A percentile compares a stretch with the other conserved stretches of the same genome.
Evolutionary conservation across 2,797 vertebrate genomes (phyloP).

Genomic region (Paramormyrops hopkinsi): DNA sequence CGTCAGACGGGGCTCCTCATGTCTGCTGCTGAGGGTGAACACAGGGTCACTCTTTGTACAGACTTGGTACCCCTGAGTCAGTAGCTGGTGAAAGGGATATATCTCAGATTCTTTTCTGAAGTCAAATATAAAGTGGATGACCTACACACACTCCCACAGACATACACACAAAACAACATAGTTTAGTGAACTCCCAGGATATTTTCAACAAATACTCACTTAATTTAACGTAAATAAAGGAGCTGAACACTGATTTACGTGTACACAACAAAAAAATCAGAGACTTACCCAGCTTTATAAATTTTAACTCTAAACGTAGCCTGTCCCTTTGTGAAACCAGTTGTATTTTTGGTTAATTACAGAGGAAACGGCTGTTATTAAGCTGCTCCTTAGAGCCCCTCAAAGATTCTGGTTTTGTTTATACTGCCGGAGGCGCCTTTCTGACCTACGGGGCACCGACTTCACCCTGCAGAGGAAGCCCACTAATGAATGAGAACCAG

Average conservation of each 20-base stretch:
- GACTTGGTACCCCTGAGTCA: neutral
- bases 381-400: conserved; percentile 57
- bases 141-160: neutral
- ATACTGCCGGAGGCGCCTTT: conserved; percentile 27
- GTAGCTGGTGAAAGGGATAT: neutral
- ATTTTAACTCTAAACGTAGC: conserved; percentile 28
- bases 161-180: neutral
- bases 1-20: neutral
- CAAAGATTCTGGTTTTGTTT: conserved; percentile 39
- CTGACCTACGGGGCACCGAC: conserved; percentile 27
- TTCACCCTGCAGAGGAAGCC: conserved; percentile 31
- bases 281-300: conserved; percentile 23
- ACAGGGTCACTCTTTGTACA: neutral
- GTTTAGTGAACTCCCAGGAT: neutral
- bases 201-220: neutral
- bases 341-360: conserved; percentile 67
- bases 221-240: neutral
- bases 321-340: conserved; percentile 27
- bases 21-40: neutral
- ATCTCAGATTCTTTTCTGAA: neutral
- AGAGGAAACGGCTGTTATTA: conserved; percentile 63
- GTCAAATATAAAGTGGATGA: neutral
- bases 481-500: conserved; percentile 27
- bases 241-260: neutral
- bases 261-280: neutral